phyloP scores from a whole-genome alignment of 2,113 vertebrate species.

The Sialia sialis region DNA sequence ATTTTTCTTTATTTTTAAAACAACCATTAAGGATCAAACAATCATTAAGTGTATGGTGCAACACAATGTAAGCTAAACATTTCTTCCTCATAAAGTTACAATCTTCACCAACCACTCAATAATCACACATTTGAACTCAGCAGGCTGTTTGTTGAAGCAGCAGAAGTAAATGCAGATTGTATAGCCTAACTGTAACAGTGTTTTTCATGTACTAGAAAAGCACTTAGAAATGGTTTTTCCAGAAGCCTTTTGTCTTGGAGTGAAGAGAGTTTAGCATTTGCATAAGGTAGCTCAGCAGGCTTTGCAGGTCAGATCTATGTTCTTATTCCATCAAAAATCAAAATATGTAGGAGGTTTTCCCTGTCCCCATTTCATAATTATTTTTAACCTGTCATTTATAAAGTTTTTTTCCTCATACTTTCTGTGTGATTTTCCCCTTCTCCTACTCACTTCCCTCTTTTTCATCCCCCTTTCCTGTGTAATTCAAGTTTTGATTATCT shows the following conservation, averaged over 20 bases:
- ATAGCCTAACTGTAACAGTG: not conserved
- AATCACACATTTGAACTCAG: not conserved
- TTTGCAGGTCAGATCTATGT: not conserved
- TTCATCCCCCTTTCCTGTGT: not conserved
- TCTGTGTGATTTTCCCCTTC: not conserved
- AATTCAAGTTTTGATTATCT: not conserved
- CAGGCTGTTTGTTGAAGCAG: not conserved
- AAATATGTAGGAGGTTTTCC: not conserved
- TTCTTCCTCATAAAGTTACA: not conserved
- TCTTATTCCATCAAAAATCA: not conserved
- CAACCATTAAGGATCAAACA: not conserved
- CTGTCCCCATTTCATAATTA: not conserved
- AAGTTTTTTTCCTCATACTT: not conserved
- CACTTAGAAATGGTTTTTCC: not conserved
- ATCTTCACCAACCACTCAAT: fast-evolving
- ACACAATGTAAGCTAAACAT: not conserved
- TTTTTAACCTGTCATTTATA: not conserved
- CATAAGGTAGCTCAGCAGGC: not conserved
- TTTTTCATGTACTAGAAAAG: not conserved
- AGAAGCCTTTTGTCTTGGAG: not conserved
- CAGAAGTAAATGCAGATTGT: not conserved
- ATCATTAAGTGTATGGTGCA: not conserved
- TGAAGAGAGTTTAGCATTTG: not conserved
- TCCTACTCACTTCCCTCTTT: not conserved
- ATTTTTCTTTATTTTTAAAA: not conserved